phyloP scores from a whole-genome alignment of 2,797 vertebrate species.

The Lutjanus campechanus region DNA sequence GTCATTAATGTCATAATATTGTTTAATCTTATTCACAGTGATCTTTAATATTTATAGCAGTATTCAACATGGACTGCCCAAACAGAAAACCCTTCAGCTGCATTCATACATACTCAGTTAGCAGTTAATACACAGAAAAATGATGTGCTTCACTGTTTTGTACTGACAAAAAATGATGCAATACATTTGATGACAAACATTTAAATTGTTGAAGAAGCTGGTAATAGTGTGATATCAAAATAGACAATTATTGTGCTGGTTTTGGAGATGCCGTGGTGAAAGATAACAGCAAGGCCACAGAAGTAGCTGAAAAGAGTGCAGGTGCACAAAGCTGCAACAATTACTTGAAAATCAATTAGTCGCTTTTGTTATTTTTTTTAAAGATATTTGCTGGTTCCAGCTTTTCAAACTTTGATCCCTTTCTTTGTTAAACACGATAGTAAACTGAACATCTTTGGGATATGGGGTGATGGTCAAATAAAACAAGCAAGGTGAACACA shows the following conservation, averaged over 20 bases:
- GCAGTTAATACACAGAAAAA: background rate
- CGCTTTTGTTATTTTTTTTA: no score
- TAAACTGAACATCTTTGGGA: background rate
- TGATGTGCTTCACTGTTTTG: no score
- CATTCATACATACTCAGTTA: background rate
- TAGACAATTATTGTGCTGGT: background rate
- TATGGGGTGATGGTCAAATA: background rate
- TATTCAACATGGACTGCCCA: constrained; percentile 3
- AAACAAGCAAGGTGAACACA: background rate
- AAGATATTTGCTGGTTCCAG: background rate
- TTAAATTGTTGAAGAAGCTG: background rate
- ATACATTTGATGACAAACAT: background rate
- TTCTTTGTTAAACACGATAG: background rate
- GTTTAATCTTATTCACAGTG: constrained; percentile 5
- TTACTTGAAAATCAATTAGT: no score
- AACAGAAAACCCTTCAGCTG: background rate
- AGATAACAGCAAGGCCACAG: no score
- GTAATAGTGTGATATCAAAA: background rate
- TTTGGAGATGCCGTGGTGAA: no score
- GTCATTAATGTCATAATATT: constrained; percentile 9
- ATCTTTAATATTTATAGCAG: background rate
- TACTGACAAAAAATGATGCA: background rate
- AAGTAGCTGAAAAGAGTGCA: no score
- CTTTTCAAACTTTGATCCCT: background rate
- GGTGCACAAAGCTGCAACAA: no score